Evolutionary conservation across 2,113 vertebrate species (phyloP).

Genomic region (Eptesicus fuscus): DNA sequence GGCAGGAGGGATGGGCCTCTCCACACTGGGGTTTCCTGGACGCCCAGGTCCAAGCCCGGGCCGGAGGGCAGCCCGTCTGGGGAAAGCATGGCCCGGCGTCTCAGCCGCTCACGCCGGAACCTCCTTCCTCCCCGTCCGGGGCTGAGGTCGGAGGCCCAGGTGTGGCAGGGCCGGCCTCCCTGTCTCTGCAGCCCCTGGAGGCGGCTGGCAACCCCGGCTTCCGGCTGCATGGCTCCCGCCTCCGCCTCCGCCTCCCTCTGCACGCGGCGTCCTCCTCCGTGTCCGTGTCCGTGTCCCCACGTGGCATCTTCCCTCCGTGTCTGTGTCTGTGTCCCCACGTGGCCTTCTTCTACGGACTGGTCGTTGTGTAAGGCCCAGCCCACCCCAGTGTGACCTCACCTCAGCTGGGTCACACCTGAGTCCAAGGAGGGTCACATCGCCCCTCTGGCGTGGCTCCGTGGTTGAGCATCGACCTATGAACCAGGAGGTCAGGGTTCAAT

Average conservation of each 20-base stretch:
- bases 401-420: background rate
- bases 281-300: background rate
- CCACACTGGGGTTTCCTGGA: background rate
- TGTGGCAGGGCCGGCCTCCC: rapidly evolving
- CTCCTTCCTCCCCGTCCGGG: rapidly evolving
- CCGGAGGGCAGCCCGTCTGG: rapidly evolving
- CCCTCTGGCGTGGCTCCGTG: too few relatives aligned
- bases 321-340: background rate
- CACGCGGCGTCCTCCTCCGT: rapidly evolving
- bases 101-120: rapidly evolving
- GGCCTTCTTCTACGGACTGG: background rate
- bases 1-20: rapidly evolving
- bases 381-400: too few relatives aligned
- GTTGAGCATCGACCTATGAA: too few relatives aligned
- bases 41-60: background rate
- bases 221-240: rapidly evolving
- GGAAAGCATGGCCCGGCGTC: background rate
- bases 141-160: background rate
- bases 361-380: background rate
- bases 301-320: rapidly evolving
- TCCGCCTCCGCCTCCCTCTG: background rate
- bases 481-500: too few relatives aligned
- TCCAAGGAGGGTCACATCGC: background rate
- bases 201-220: rapidly evolving
- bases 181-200: background rate